Base-by-base conservation (phyloP, 2,797 vertebrate genomes). In the Mycteria americana region DNA sequence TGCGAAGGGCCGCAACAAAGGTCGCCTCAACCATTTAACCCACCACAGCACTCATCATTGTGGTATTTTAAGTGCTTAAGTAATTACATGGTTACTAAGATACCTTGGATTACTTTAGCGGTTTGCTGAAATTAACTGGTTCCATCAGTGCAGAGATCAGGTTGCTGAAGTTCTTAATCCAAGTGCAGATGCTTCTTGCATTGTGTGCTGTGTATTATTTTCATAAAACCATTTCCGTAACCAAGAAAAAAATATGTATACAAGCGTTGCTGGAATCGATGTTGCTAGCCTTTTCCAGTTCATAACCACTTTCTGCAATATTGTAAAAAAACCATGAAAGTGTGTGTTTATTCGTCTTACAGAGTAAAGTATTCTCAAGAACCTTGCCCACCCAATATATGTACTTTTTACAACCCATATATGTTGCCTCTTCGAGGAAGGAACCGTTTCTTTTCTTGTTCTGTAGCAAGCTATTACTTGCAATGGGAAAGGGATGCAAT, bases 71-170 rank as follows among this genome's bases (percentile, higher is more conserved):
- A 88, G 56, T 68, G 15, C 48, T 67, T 57, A 91, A 88, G 53
- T 91, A 92, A 85, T 95, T 68, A 54, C 28, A 35, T 56, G 25
- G 41, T 87, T 93, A 65, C 39, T 91, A 69, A 91, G 4, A 80
- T 85, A 72, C 30, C 53, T 93, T 82, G 81, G 54, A 75, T 94
- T 93, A 56, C 50, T 75, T 63, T 8, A 82, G 76, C 82, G 43
- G 25, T 93, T 90, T 95, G 57, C 39, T 82, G 83, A 92, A 93
- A 80, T 94, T 73, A 89, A 75, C 45, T 87, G 37, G 13, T 89
- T 94, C 59, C 72, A 62, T 88, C 57, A 74, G 15, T 89, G 43
- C n/a, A 73, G 74, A 87, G 75, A 65, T 87, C 72, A 76, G 31
- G 18, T 76, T 88, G 33, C 65, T 78, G 41, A 64, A 85, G 33